A percentile compares a stretch with the other conserved stretches of the same genome.
Evolutionary conservation across 2,888 invertebrate genomes (phyloP).

Genomic region (Volucella inanis): DNA sequence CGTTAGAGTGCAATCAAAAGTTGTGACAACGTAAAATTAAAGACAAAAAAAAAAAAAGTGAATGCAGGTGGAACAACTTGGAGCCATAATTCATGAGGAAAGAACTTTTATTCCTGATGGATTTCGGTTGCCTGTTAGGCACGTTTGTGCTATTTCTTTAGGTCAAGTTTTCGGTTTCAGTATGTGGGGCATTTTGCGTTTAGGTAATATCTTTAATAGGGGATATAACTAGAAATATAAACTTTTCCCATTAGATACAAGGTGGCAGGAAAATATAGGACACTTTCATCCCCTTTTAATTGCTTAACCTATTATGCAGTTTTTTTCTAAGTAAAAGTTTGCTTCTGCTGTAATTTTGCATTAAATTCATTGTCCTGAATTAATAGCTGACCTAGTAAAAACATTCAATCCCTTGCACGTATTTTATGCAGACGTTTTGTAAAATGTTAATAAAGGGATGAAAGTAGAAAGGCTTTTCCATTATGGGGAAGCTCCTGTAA

Average conservation of each 20-base stretch:
- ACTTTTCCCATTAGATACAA: conserved; percentile 57
- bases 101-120: conserved; percentile 26
- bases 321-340: not conserved
- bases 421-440: not conserved
- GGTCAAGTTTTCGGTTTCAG: conserved; percentile 72
- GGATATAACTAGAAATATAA: conserved; percentile 53
- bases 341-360: not conserved
- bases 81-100: conserved; percentile 54
- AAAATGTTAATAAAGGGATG: too few species aligned
- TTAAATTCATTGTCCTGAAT: not conserved
- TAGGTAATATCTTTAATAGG: conserved; percentile 51
- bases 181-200: conserved; percentile 28
- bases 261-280: conserved; percentile 7
- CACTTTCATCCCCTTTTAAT: conserved; percentile 18
- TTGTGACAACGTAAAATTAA: conserved; percentile 59
- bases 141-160: conserved; percentile 76
- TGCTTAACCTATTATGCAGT: conserved; percentile 31
- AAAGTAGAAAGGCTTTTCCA: too few species aligned
- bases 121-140: conserved; percentile 75
- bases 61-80: conserved; percentile 42
- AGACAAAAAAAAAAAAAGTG: conserved; percentile 18
- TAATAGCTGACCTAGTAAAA: conserved; percentile 3
- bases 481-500: too few species aligned
- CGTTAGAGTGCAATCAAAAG: conserved; percentile 49
- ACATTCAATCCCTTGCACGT: not conserved